Percentiles rank a stretch among this genome's conserved stretches.
Conservation (phyloP, 2,888 invertebrate genomes). For the Drosophila barbarae region DNA sequence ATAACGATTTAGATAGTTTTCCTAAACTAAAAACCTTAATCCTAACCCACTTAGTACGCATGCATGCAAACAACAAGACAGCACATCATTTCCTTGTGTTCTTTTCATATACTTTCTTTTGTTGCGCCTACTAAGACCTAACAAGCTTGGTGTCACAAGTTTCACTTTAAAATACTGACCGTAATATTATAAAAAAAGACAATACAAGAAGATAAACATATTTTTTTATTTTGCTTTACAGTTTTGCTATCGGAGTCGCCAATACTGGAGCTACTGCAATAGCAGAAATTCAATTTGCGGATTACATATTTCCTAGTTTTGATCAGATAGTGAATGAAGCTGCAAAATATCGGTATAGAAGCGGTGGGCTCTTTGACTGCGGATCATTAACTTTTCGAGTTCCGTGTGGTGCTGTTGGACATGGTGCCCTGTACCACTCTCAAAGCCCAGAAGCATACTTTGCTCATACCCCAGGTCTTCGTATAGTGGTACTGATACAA, state of each 20-base stretch:
- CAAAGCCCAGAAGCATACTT: constrained; percentile 99
- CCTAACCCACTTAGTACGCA: too few species aligned
- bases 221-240: constrained; percentile 11
- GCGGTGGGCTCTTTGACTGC: constrained; percentile 93
- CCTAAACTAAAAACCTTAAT: too few species aligned
- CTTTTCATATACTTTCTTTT: too few species aligned
- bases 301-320: constrained; percentile 99
- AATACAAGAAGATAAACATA: too few species aligned
- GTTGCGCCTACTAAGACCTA: too few species aligned
- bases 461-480: constrained; percentile 90
- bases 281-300: constrained; percentile 99
- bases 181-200: too few species aligned
- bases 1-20: too few species aligned
- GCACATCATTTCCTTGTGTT: too few species aligned
- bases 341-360: constrained; percentile 95
- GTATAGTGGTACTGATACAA: constrained; percentile 86
- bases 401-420: constrained; percentile 98
- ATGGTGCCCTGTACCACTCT: constrained; percentile 98
- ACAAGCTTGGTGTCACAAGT: too few species aligned
- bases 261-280: constrained; percentile 95
- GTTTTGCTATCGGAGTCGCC: constrained; percentile 95
- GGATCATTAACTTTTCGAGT: constrained; percentile 94
- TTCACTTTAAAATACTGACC: too few species aligned
- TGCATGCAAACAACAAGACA: too few species aligned
- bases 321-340: constrained; percentile 97